Conservation (phyloP, 35 echinoderm and acorn worm genomes). For the Apostichopus californicus region DNA sequence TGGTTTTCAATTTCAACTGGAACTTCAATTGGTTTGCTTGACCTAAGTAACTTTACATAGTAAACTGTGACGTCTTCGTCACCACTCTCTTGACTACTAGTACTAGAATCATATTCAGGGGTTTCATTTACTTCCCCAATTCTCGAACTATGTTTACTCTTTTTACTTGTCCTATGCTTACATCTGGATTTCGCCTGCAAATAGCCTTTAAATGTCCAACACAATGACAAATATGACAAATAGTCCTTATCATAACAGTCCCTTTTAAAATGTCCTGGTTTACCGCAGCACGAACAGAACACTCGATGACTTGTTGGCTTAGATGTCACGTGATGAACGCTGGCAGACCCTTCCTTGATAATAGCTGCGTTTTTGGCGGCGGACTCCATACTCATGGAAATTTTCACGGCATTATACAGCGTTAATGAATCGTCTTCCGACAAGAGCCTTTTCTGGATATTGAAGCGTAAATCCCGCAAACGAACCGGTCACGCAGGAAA, state of each 20-base stretch:
- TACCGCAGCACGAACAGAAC: conserved; percentile 31
- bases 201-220: neutral
- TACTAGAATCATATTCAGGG: neutral
- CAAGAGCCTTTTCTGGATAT: conserved; percentile 1
- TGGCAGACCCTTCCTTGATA: neutral
- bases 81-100: neutral
- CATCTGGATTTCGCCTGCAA: neutral
- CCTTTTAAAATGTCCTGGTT: conserved; percentile 21
- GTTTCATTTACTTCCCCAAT: conserved; percentile 4
- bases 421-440: conserved; percentile 24
- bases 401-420: neutral
- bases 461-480: neutral
- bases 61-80: conserved; percentile 24
- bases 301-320: neutral
- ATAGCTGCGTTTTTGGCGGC: neutral
- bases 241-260: neutral
- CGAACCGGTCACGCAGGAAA: neutral
- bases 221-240: neutral
- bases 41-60: conserved; percentile 24
- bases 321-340: neutral
- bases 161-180: neutral
- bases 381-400: neutral
- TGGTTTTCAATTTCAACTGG: conserved; percentile 1
- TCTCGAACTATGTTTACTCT: conserved; percentile 38
- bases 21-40: conserved; percentile 43